A percentile compares a stretch with the other conserved stretches of the same genome.
Evolutionary conservation across 2,113 vertebrate genomes (phyloP).

Genomic region (Channa maculata): DNA sequence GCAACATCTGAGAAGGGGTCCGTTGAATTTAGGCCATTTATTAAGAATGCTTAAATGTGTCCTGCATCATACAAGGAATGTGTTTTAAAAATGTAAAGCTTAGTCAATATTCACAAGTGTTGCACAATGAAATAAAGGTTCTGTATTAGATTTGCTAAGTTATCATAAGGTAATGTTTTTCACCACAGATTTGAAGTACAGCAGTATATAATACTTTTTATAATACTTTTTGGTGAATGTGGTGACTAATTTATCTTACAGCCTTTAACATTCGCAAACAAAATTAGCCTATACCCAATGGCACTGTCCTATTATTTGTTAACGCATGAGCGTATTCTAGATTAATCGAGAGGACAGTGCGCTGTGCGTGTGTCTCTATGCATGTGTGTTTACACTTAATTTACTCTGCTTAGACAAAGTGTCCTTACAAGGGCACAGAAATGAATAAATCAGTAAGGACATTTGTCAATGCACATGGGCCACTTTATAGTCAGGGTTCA

Average conservation of each 20-base stretch:
- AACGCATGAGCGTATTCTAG: constrained; percentile 24
- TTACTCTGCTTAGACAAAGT: constrained; percentile 2
- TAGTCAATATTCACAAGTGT: too few relatives aligned
- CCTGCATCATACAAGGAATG: too few relatives aligned
- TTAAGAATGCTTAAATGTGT: too few relatives aligned
- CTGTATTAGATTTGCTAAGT: too few relatives aligned
- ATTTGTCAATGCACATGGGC: not conserved
- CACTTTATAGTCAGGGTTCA: not conserved
- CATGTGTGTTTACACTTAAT: constrained; percentile 19
- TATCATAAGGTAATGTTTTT: too few relatives aligned
- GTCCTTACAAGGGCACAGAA: constrained; percentile 23
- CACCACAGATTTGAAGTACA: not conserved
- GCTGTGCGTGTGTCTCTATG: not conserved
- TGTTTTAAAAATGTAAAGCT: too few relatives aligned
- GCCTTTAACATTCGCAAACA: constrained; percentile 8
- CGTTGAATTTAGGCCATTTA: not conserved
- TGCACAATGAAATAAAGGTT: too few relatives aligned
- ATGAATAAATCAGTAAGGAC: not conserved
- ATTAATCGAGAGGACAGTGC: not conserved
- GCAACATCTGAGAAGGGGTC: not conserved
- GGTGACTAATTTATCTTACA: not conserved
- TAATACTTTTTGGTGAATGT: not conserved
- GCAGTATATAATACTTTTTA: not conserved
- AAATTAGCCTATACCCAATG: constrained; percentile 19
- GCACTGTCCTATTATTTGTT: constrained; percentile 32